Base-by-base conservation (phyloP, 2,797 vertebrate genomes). In the Setipinna tenuifilis region DNA sequence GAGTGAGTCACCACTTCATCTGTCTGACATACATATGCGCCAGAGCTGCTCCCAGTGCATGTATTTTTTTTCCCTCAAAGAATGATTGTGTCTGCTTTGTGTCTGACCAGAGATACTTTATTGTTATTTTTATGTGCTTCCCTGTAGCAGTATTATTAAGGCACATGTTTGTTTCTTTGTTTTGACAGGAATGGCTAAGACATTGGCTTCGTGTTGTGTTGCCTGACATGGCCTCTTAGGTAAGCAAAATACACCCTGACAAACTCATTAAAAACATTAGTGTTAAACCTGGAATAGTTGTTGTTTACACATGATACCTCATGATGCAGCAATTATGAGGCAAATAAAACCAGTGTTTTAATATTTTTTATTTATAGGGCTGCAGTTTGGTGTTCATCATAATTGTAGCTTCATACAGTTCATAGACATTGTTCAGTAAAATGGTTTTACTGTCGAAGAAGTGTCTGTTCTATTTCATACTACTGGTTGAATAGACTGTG, bases 181-280 rank as follows among this genome's bases (percentile, higher is more conserved):
- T 78, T 78, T 78, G 17, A 44, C 71, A 78, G 71, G 35, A 78
- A 78, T 78, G 17, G 71, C 35, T 44, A 41, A 44, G 68, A 35
- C 5, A 35, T 35, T 41, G 31, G 35, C 35, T 7, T 78, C 35
- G 35, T 19, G 16, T 7, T 7, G 71, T 35, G 5, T 4, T 41
- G 17, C 11, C 19, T 41, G 71, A 44, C 35, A 78, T 44, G 17
- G 35, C 35, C 41, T 78, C 17, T 44, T 78, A 78, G 71, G 71
- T 78, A 78, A 78, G 71, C 16, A 44, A 25, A 9, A 7, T 11
- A n/a, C 35, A 78, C 21, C 19, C 35, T 41, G 25, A 41, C 23
- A 68, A 21, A 19, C 17, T 54, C 17, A 59, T 19, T 19, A 59
- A 59, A 59, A 59, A n/a, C 58, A 21, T 19, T 17, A 59, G 9